Conservation (phyloP, 1,140 invertebrate species). For the Pantala flavescens region DNA sequence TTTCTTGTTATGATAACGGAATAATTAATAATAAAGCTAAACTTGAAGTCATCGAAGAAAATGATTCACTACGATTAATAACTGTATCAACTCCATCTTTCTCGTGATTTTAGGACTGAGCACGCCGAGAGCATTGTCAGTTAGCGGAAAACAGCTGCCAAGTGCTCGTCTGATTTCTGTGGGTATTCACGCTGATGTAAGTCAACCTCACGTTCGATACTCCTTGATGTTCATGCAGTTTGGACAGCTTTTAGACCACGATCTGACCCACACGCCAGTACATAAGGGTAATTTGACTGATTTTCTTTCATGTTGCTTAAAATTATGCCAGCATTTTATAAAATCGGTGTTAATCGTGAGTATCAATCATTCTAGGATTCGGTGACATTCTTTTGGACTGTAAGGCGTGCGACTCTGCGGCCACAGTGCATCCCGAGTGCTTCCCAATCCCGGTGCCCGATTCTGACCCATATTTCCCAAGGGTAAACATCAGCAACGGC, state of each 20-base stretch:
- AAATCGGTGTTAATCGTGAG: no score
- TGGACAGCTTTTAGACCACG: conserved; percentile 48
- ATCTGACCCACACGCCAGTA: conserved; percentile 47
- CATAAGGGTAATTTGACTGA: conserved; percentile 32
- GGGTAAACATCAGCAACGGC: conserved; percentile 35
- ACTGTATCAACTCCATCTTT: no score
- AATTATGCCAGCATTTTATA: no score
- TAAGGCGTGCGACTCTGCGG: conserved; percentile 35
- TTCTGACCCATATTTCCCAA: conserved; percentile 45
- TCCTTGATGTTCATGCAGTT: conserved; percentile 41
- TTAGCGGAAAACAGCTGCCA: conserved; percentile 32
- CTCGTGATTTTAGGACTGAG: conserved; percentile 23
- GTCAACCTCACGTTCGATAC: conserved; percentile 38
- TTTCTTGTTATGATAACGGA: no score
- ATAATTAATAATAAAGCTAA: no score
- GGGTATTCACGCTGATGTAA: conserved; percentile 35
- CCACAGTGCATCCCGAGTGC: conserved; percentile 42
- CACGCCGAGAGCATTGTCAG: conserved; percentile 28
- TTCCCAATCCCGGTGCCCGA: conserved; percentile 44
- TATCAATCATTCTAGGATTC: conserved; percentile 26
- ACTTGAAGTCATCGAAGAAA: no score
- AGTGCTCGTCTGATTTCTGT: conserved; percentile 36
- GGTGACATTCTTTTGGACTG: conserved; percentile 38
- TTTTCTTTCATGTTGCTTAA: no score
- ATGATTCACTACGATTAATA: no score